Evolutionary conservation across 1,140 invertebrate genomes (phyloP).

Genomic region (Pseudachorutes palmiensis): DNA sequence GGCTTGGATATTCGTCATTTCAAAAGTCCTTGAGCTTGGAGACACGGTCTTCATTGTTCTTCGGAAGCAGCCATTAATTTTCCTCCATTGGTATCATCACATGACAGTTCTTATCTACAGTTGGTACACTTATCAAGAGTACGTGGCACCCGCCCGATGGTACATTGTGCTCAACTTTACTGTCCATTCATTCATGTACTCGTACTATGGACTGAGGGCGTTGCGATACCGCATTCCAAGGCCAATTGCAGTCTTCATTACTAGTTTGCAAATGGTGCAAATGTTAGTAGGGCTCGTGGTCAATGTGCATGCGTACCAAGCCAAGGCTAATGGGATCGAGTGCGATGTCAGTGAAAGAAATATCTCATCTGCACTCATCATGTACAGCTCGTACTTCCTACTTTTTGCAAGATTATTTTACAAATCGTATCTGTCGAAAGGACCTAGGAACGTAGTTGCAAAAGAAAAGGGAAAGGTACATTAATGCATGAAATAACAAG

Average conservation of each 20-base stretch:
- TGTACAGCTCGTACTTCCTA: conserved; percentile 91
- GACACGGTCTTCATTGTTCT: conserved; percentile 48
- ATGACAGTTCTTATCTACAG: conserved; percentile 86
- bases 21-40: conserved; percentile 49
- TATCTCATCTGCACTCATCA: conserved; percentile 77
- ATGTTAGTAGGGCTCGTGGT: conserved; percentile 90
- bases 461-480: conserved; percentile 17
- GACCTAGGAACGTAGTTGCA: neutral
- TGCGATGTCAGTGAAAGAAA: conserved; percentile 83
- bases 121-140: conserved; percentile 95
- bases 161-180: conserved; percentile 68
- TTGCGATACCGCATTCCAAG: conserved; percentile 77
- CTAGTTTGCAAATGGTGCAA: conserved; percentile 70
- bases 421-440: conserved; percentile 60
- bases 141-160: conserved; percentile 91
- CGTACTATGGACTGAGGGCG: conserved; percentile 48
- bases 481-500: too few species aligned
- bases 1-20: conserved; percentile 49
- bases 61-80: conserved; percentile 47
- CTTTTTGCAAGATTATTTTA: conserved; percentile 86
- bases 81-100: conserved; percentile 65
- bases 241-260: conserved; percentile 84
- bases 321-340: conserved; percentile 50
- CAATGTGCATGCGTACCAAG: conserved; percentile 75
- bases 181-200: conserved; percentile 55